These are phyloP conservation scores for Hestina assimilis DNA, from an alignment of 1,140 invertebrate species.

Conservation along the genomic window DNA sequence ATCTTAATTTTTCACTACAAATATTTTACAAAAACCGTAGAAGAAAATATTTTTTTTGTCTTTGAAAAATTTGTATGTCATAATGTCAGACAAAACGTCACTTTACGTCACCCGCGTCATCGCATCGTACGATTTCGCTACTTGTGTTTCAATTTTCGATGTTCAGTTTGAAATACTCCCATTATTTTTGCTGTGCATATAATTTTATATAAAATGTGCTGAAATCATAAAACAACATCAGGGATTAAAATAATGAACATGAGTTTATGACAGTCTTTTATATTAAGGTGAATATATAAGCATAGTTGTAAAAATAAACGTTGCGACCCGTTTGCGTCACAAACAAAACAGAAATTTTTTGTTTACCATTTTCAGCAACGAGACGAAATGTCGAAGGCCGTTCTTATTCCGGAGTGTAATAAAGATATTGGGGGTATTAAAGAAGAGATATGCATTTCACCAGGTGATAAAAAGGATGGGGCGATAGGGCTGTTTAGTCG, in stretches of 20 bases:
- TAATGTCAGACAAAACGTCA: constrained; percentile 23
- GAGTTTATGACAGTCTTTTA: constrained; percentile 59
- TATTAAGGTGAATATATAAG: constrained; percentile 34
- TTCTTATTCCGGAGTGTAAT: constrained; percentile 62
- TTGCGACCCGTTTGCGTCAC: constrained; percentile 58
- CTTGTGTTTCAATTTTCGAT: constrained; percentile 44
- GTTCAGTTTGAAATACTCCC: constrained; percentile 49
- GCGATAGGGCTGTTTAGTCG: constrained; percentile 63
- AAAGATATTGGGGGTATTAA: constrained; percentile 61
- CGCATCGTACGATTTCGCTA: constrained; percentile 41
- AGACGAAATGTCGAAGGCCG: constrained; percentile 68
- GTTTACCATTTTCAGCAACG: constrained; percentile 67
- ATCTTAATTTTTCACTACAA: too few relatives aligned
- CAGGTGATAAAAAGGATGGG: constrained; percentile 62
- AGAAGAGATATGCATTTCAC: constrained; percentile 60
- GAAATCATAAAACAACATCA: constrained; percentile 28
- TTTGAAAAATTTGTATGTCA: constrained; percentile 4
- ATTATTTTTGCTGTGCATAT: constrained; percentile 38
- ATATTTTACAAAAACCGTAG: too few relatives aligned
- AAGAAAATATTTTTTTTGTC: constrained; percentile 11
- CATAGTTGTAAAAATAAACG: constrained; percentile 58
- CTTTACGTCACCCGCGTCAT: constrained; percentile 55
- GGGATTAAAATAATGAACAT: constrained; percentile 37
- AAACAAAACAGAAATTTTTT: constrained; percentile 69
- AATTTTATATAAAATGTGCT: constrained; percentile 41